Evolutionary conservation across 1,140 invertebrate genomes (phyloP).

Genomic region (Habropoda laboriosa): DNA sequence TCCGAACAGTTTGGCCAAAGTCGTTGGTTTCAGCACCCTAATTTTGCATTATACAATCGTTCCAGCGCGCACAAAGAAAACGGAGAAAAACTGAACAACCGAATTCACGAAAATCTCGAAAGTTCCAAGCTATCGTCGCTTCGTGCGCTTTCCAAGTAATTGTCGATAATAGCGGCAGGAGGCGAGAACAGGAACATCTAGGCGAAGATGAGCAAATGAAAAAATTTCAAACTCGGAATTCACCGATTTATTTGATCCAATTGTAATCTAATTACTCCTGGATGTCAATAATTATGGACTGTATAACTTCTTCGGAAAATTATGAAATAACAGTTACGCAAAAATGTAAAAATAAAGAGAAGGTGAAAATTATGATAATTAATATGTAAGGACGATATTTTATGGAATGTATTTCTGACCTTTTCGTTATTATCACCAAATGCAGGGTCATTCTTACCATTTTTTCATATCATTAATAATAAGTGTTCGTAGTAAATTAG

Average conservation of each 20-base stretch:
- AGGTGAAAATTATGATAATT: too few relatives aligned
- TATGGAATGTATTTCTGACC: too few relatives aligned
- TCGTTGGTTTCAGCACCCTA: background rate
- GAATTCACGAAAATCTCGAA: background rate
- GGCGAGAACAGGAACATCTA: background rate
- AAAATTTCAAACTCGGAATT: background rate
- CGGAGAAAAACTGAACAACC: background rate
- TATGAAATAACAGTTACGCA: too few relatives aligned
- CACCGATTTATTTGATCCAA: background rate
- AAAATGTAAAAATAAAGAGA: too few relatives aligned
- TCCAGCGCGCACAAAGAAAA: background rate
- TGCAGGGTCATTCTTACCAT: too few relatives aligned
- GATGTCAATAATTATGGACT: background rate
- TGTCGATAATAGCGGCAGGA: background rate
- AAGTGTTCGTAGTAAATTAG: too few relatives aligned
- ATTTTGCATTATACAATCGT: slow-evolving; percentile 8
- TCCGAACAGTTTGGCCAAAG: background rate
- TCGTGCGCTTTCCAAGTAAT: slow-evolving; percentile 5
- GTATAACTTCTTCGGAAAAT: too few relatives aligned
- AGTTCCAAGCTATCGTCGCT: background rate
- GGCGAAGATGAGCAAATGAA: background rate
- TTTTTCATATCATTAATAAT: too few relatives aligned
- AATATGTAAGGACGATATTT: too few relatives aligned
- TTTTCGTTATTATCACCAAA: too few relatives aligned
- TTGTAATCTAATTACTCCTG: too few relatives aligned